These are phyloP conservation scores for Nematostella vectensis DNA, from an alignment of 92 coral and sea anemone genomes.

Conservation along the genomic window DNA sequence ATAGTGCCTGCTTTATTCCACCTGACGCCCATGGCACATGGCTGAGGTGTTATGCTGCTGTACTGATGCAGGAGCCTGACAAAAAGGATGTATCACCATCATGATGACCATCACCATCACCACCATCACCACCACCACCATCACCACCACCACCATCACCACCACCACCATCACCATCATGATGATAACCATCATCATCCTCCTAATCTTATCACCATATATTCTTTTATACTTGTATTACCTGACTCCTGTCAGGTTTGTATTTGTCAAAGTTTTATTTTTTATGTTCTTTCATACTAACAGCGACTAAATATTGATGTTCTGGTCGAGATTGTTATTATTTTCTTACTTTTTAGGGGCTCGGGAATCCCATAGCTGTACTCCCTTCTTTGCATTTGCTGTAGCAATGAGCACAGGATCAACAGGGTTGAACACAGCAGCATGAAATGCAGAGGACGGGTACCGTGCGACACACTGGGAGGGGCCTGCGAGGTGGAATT, in stretches of 20 bases:
- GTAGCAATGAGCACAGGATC: conserved; percentile 76
- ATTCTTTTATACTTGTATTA: too few relatives aligned
- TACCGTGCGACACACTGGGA: conserved; percentile 58
- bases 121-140: too few relatives aligned
- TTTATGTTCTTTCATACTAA: too few relatives aligned
- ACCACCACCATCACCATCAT: too few relatives aligned
- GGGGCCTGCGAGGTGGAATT: conserved; percentile 42
- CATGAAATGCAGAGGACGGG: conserved; percentile 69
- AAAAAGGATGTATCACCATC: too few relatives aligned
- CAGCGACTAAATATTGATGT: too few relatives aligned
- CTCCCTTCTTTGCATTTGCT: conserved; percentile 82
- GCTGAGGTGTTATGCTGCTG: conserved; percentile 35
- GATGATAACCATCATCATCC: too few relatives aligned
- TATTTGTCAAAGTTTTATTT: too few relatives aligned
- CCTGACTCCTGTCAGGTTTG: too few relatives aligned
- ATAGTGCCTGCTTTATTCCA: conserved; percentile 81
- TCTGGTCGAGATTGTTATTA: conserved; percentile 6
- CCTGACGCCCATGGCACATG: conserved; percentile 92
- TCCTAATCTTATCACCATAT: too few relatives aligned
- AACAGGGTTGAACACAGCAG: conserved; percentile 90
- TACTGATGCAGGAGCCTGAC: conserved; percentile 62
- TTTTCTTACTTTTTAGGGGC: conserved; percentile 49
- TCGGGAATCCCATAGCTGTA: conserved; percentile 83
- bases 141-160: too few relatives aligned
- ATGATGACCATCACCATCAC: too few relatives aligned